Evolutionary conservation across 2,797 vertebrate genomes (phyloP).

Genomic region (Malurus leucopterus): DNA sequence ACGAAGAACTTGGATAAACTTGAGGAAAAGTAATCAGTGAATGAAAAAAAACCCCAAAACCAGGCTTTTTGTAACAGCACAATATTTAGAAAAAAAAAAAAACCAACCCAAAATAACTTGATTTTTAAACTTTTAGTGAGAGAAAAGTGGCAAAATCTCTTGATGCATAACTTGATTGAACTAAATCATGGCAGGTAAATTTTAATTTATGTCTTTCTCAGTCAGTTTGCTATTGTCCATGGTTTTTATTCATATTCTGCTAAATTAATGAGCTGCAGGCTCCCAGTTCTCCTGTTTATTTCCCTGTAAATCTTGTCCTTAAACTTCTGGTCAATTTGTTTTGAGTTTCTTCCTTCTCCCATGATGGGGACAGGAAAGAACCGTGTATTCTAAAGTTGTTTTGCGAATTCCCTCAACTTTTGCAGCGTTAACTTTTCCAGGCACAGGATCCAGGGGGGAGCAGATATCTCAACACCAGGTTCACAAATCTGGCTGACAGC

Average conservation of each 20-base stretch:
- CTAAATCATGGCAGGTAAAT: neutral
- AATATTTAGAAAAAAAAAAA: neutral
- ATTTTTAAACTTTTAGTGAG: neutral
- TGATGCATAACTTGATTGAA: neutral
- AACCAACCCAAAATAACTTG: neutral
- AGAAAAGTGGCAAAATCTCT: neutral
- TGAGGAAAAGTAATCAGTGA: neutral
- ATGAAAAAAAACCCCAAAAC: neutral
- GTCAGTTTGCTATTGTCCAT: neutral
- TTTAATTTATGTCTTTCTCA: neutral
- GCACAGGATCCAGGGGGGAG: neutral
- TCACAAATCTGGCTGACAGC: conserved; percentile 33
- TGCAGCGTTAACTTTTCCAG: neutral
- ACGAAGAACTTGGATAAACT: neutral
- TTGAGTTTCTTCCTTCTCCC: conserved; percentile 1
- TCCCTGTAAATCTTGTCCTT: conserved; percentile 4
- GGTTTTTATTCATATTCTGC: neutral
- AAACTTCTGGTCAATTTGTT: conserved; percentile 4
- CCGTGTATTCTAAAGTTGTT: neutral
- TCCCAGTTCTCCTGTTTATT: conserved; percentile 9
- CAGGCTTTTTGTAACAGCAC: neutral
- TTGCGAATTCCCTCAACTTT: neutral
- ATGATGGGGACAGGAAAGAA: neutral
- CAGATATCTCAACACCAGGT: neutral
- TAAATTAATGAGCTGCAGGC: conserved; percentile 5